Conservation (phyloP, 2,888 invertebrate genomes). For the Abrostola tripartita region DNA sequence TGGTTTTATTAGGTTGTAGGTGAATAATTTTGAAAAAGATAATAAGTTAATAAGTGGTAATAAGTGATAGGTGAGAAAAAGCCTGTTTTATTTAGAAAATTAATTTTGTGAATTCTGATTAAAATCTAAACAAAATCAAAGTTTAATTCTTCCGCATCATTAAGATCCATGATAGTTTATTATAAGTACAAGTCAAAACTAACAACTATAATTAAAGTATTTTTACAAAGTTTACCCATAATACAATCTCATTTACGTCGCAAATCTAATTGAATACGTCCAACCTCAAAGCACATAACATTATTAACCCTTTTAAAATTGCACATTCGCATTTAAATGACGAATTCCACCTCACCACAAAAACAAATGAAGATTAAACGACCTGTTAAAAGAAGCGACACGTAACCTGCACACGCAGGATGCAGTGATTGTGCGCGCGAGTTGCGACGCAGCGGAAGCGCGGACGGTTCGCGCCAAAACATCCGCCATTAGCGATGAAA, state of each 20-base stretch:
- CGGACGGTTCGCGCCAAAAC: conserved; percentile 71
- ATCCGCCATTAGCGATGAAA: conserved; percentile 68
- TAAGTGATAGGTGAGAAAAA: no score
- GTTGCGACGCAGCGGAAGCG: conserved; percentile 65
- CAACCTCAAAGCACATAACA: not conserved
- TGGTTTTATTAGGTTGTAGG: no score
- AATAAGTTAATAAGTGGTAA: no score
- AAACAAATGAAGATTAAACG: conserved; percentile 58
- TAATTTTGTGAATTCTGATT: not conserved
- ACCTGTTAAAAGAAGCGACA: conserved; percentile 56
- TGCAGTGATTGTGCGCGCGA: conserved; percentile 69
- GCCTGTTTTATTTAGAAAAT: not conserved
- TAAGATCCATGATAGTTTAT: no score
- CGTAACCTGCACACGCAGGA: conserved; percentile 65
- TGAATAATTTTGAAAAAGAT: no score
- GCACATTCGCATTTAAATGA: conserved; percentile 28
- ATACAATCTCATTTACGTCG: not conserved
- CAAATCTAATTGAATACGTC: conserved; percentile 6
- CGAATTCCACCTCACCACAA: conserved; percentile 36
- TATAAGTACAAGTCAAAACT: no score
- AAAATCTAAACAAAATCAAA: no score
- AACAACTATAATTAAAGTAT: no score
- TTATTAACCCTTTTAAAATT: conserved; percentile 24
- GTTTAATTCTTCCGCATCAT: not conserved
- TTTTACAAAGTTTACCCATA: no score